A percentile compares a stretch with the other conserved stretches of the same genome.
phyloP scores from a whole-genome alignment of 2,888 invertebrate species.

The Agrotis segetum region DNA sequence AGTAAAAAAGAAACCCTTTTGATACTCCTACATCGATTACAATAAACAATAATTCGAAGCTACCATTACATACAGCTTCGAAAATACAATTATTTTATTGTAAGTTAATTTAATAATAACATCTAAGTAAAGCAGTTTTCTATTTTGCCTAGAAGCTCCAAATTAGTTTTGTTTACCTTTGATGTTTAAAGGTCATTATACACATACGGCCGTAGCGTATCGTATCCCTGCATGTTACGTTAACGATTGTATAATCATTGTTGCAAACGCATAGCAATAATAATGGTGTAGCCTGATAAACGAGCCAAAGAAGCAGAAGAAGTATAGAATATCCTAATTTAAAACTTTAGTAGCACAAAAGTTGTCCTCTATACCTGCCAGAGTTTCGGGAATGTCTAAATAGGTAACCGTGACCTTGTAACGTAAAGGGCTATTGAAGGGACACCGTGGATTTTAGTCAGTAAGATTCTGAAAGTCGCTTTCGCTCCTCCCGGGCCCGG shows the following conservation, averaged over 20 bases:
- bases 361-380: no score
- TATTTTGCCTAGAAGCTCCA: background rate
- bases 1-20: constrained; percentile 6
- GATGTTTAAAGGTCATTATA: background rate
- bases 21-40: constrained; percentile 2
- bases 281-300: constrained; percentile 19
- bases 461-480: no score
- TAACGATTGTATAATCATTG: constrained; percentile 40
- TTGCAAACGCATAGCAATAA: constrained; percentile 26
- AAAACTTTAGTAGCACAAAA: background rate
- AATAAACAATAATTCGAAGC: constrained; percentile 17
- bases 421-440: no score
- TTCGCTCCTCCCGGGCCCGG: no score
- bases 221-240: constrained; percentile 35
- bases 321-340: constrained; percentile 28
- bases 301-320: background rate
- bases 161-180: constrained; percentile 10
- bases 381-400: no score
- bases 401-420: no score
- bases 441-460: no score
- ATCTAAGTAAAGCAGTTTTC: background rate
- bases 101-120: background rate
- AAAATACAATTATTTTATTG: background rate
- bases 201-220: background rate
- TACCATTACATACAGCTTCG: background rate